These are phyloP conservation scores for Herpailurus yagouaroundi DNA, from an alignment of 2,113 vertebrate species.

Conservation along the genomic window DNA sequence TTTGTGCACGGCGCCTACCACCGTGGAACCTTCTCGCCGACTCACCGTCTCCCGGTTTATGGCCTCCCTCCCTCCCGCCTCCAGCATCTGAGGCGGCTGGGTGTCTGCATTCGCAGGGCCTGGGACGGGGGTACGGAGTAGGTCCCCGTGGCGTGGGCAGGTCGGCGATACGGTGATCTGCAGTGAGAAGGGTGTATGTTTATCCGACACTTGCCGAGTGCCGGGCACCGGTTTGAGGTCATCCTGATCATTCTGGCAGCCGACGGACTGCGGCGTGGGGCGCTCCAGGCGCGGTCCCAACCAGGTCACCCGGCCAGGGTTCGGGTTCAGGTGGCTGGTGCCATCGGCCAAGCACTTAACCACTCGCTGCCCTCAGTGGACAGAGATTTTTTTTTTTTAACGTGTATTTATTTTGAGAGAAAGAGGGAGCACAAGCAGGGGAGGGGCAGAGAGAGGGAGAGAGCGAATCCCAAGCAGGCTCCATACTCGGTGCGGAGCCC, in stretches of 20 bases:
- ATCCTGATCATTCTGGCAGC: rapidly evolving
- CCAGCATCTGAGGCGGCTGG: not conserved
- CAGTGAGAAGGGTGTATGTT: rapidly evolving
- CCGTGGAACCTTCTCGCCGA: not conserved
- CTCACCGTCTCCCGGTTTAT: too few species aligned
- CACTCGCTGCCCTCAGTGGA: not conserved
- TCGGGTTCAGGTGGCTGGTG: not conserved
- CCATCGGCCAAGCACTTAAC: not conserved
- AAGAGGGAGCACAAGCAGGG: too few species aligned
- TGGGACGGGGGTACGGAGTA: not conserved
- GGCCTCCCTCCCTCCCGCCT: too few species aligned
- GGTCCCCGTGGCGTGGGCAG: not conserved
- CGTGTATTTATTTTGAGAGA: too few species aligned
- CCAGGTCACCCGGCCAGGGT: not conserved
- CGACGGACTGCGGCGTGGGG: not conserved
- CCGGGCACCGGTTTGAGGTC: not conserved
- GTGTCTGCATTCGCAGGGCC: not conserved
- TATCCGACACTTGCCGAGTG: rapidly evolving
- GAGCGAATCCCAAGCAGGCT: too few species aligned
- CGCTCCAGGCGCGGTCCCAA: not conserved
- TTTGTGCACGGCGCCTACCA: rapidly evolving
- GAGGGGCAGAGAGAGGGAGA: too few species aligned
- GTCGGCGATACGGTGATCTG: rapidly evolving
- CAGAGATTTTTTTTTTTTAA: too few species aligned
- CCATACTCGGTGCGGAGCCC: too few species aligned